Evolutionary conservation across 2,888 invertebrate genomes (phyloP), one percentile per base, ranked within the genome.

Genomic region (Synanthedon myopaeformis): DNA sequence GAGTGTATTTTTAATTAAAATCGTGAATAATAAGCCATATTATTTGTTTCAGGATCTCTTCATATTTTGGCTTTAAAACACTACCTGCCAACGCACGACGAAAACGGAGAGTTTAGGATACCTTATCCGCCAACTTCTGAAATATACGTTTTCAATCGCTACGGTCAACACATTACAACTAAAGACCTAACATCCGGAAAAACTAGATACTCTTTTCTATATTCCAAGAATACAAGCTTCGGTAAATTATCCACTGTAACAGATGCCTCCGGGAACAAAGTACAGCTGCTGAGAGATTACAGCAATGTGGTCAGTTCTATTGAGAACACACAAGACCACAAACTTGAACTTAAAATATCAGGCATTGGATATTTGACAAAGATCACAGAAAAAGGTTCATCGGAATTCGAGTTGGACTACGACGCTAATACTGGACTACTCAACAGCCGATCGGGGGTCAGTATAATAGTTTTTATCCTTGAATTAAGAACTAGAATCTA

Each of bases 211-310:
- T 95, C 96, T 51, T 99, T 99, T 89, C 90, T 97, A 23, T 99
- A 99, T 88, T 97, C 96, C 51, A 98, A 98, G 72, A 97, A 97
- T 74, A 97, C 97, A 6, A 96, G 96, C 72, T 97, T 97, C 66
- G 98, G 98, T 0, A 96, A 96, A 71, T 85, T 99, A 53, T 95
- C 95, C 0, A 96, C 96, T 1, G 97, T 99, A 2, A 96, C 96
- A 2, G 98, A 98, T 79, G 95, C 96, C 56, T 96, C 96, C 3
- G 97, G 97, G 60, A 94, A 97, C 73, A 95, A 96, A 85, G 94
- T 99, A 65, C 94, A 96, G 70, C 93, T 98, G 73, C 84, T 96
- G 53, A 89, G 98, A 61, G 97, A 98, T 79, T 97, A 97, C 75
- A 95, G 94, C 72, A 95, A 95, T 67, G 93, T 95, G 55, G 98